Evolutionary conservation across 2,797 vertebrate species (phyloP), one percentile per base, ranked within the genome.

Genomic region (Pteropus rufus): DNA sequence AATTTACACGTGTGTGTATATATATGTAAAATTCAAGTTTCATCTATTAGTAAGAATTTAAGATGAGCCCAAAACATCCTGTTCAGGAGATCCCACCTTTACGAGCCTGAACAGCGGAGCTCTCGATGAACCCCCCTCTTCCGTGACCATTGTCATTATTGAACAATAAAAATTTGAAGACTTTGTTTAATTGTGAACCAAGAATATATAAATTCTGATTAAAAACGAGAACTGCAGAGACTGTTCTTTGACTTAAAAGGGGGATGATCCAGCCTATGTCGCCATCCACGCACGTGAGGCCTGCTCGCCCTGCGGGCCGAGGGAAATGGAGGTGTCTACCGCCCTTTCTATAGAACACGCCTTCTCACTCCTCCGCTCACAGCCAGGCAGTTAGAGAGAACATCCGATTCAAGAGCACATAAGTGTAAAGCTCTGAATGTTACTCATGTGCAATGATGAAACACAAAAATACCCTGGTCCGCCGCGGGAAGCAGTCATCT

Each of bases 121-220:
- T 81, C 46, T 90, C 73, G 82, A 1, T 49, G 23, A 89, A 79
- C 58, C 70, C 56, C 16, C 95, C 16, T 89, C 82, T 88, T 39
- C 60, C 89, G 24, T 49, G 46, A 86, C 34, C 39, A 65, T 2
- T 29, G 24, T 58, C 88, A 77, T 80, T 70, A 72, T 0, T 69
- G 23, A 88, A 76, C 18, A 89, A 34, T 34, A 81, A 95, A 92
- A 77, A 94, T 10, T 91, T 94, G 54, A 91, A 83, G 41, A 70
- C 72, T 67, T 70, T 24, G 62, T 29, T 67, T 82, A 90, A 76
- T 41, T 67, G 19, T 60, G 65, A 89, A 31, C 39, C 41, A 81
- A 91, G 90, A 69, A 84, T 79, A 70, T 21, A 31, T 18, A 79
- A 87, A 87, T 84, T 92, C 36, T 84, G 29, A 86, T 82, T 93